A percentile compares a stretch with the other conserved stretches of the same genome.
Conservation (phyloP, 1,140 invertebrate genomes). For the Achroia grisella region DNA sequence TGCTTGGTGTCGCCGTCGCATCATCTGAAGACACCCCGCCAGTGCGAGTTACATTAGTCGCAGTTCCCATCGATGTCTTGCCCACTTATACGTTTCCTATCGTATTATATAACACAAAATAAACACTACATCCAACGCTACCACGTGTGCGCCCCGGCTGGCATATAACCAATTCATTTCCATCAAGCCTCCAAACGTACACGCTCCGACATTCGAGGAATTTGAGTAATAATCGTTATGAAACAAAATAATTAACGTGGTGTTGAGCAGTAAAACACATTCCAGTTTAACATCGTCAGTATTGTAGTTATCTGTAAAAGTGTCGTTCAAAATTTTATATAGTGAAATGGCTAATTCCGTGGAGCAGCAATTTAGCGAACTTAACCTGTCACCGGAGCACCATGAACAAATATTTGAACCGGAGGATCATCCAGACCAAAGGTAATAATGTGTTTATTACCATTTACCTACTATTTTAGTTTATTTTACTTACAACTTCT, state of each 20-base stretch:
- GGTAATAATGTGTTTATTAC: too few relatives aligned
- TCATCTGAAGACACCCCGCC: slow-evolving; percentile 16
- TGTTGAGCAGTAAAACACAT: not conserved
- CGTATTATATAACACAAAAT: slow-evolving; percentile 59
- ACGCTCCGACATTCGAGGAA: not conserved
- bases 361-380: slow-evolving; percentile 61
- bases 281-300: not conserved
- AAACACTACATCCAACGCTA: slow-evolving; percentile 45
- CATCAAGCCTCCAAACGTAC: slow-evolving; percentile 5
- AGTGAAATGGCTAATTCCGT: slow-evolving; percentile 62
- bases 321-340: slow-evolving; percentile 8
- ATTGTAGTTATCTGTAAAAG: not conserved
- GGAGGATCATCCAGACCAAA: slow-evolving; percentile 56
- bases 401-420: slow-evolving; percentile 66
- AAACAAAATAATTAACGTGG: not conserved
- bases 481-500: too few relatives aligned
- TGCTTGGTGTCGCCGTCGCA: slow-evolving; percentile 25
- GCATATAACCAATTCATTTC: slow-evolving; percentile 21
- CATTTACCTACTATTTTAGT: too few relatives aligned
- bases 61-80: slow-evolving; percentile 32
- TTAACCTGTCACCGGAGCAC: slow-evolving; percentile 59
- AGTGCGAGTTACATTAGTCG: slow-evolving; percentile 25
- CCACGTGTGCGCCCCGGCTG: slow-evolving; percentile 53
- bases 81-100: slow-evolving; percentile 25
- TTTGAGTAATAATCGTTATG: not conserved